Evolutionary conservation across 2,797 vertebrate genomes (phyloP), one percentile per base, ranked within the genome.

Genomic region (Denticeps clupeoides): DNA sequence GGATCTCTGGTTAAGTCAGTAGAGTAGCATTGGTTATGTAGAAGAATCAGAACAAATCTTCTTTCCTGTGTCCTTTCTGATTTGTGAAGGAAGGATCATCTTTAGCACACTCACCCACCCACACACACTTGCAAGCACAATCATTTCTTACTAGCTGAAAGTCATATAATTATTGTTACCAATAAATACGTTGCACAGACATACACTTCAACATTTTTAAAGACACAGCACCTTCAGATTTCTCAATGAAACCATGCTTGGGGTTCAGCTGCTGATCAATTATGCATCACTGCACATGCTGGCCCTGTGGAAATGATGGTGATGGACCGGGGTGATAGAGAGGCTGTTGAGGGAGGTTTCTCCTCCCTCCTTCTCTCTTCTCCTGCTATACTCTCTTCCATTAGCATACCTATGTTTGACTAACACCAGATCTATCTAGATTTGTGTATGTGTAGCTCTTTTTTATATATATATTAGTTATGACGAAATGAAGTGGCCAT

Each of bases 31-130:
- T n/a, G n/a, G n/a, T n/a, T n/a, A n/a, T n/a, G n/a, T n/a, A n/a
- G n/a, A n/a, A n/a, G n/a, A n/a, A n/a, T n/a, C n/a, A n/a, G n/a
- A n/a, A n/a, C n/a, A n/a, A n/a, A n/a, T n/a, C n/a, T n/a, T n/a
- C n/a, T n/a, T n/a, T n/a, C n/a, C n/a, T n/a, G n/a, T n/a, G 37
- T 37, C 33, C 37, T 37, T 37, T 33, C 33, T 37, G 33, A 37
- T 33, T 7, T 37, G 16, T 37, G 33, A 37, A 13, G 33, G 33
- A 37, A 37, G 33, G 33, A 37, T 33, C 37, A 33, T 9, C 15
- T 37, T 4, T 37, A 37, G 12, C 15, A 15, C 13, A 16, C 31
- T 33, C 31, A 15, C 12, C 7, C 12, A 33, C 4, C 33, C 31
- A 13, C 29, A 32, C 29, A 32, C 11, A 13, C 15, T 10, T 16